Percentiles rank a stretch among this genome's conserved stretches.
Conservation (phyloP, 2,888 invertebrate species). For the Tetragnatha montana region DNA sequence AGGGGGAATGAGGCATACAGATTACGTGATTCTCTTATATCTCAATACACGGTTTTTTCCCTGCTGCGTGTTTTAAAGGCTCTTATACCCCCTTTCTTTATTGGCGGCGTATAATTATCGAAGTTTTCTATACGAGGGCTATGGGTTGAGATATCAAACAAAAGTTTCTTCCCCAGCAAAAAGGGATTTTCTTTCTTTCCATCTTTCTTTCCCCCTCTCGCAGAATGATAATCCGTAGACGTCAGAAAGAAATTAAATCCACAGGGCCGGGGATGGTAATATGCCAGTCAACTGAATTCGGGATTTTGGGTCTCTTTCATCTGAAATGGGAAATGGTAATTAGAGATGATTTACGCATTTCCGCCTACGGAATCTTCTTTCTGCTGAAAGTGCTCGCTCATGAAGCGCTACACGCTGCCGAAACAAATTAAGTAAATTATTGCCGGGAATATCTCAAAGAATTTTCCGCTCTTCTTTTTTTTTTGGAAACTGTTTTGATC, state of each 20-base stretch:
- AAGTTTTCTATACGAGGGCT: slow-evolving; percentile 38
- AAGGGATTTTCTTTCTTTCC: slow-evolving; percentile 26
- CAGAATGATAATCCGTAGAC: slow-evolving; percentile 55
- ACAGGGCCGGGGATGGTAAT: slow-evolving; percentile 15
- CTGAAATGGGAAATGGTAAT: slow-evolving; percentile 65
- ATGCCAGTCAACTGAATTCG: slow-evolving; percentile 52
- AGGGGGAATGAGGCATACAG: slow-evolving; percentile 60
- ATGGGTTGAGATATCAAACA: slow-evolving; percentile 19
- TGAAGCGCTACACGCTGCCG: slow-evolving; percentile 18
- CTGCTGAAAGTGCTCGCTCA: slow-evolving; percentile 29
- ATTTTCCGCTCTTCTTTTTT: slow-evolving; percentile 44
- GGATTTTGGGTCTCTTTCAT: slow-evolving; percentile 40
- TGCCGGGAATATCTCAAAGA: slow-evolving; percentile 42
- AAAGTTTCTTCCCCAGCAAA: not conserved
- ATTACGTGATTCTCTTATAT: slow-evolving; percentile 31
- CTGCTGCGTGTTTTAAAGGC: slow-evolving; percentile 26
- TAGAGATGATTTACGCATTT: slow-evolving; percentile 59
- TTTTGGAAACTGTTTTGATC: slow-evolving; percentile 40
- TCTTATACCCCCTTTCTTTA: slow-evolving; percentile 53
- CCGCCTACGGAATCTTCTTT: slow-evolving; percentile 51
- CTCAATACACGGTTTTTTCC: slow-evolving; percentile 1
- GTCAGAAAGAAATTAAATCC: slow-evolving; percentile 65
- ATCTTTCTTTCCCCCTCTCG: slow-evolving; percentile 3
- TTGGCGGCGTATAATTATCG: slow-evolving; percentile 58
- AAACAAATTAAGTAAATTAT: slow-evolving; percentile 63